These are phyloP conservation scores for Gymnocypris eckloni DNA, from an alignment of 2,797 vertebrate species.

Conservation along the genomic window DNA sequence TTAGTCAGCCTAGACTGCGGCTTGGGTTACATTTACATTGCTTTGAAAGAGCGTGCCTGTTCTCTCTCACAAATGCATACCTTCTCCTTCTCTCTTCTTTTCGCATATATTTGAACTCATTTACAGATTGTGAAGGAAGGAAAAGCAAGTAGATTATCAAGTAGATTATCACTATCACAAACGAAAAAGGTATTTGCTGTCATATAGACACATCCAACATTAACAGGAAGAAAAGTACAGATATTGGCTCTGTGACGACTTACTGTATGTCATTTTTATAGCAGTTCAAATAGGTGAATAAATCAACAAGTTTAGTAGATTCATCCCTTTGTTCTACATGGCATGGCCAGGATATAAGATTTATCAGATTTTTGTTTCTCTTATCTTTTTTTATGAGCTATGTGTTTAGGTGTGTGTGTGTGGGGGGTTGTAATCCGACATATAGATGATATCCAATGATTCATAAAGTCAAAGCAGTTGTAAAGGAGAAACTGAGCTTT, in stretches of 20 bases:
- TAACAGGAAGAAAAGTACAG: background rate
- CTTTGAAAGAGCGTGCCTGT: constrained; percentile 77
- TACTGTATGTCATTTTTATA: constrained; percentile 22
- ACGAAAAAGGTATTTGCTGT: background rate
- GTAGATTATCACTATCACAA: background rate
- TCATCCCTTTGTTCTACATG: constrained; percentile 26
- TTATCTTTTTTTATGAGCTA: constrained; percentile 16
- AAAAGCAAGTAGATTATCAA: constrained; percentile 19
- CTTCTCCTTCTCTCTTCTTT: constrained; percentile 14
- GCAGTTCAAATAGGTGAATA: constrained; percentile 27
- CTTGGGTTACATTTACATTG: constrained; percentile 77
- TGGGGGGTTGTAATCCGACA: background rate
- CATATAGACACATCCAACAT: background rate
- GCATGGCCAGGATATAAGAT: constrained; percentile 10
- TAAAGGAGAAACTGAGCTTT: constrained; percentile 25
- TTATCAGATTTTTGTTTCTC: background rate
- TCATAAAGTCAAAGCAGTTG: constrained; percentile 6
- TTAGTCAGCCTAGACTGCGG: constrained; percentile 81
- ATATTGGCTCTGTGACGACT: background rate
- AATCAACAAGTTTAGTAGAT: constrained; percentile 23
- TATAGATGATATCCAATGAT: constrained; percentile 7
- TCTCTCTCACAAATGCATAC: constrained; percentile 44
- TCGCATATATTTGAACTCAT: background rate
- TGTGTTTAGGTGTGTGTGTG: constrained; percentile 3
- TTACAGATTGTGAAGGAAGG: constrained; percentile 20